These are phyloP conservation scores for Zaprionus vittiger DNA, from an alignment of 1,140 invertebrate genomes.

Conservation along the genomic window DNA sequence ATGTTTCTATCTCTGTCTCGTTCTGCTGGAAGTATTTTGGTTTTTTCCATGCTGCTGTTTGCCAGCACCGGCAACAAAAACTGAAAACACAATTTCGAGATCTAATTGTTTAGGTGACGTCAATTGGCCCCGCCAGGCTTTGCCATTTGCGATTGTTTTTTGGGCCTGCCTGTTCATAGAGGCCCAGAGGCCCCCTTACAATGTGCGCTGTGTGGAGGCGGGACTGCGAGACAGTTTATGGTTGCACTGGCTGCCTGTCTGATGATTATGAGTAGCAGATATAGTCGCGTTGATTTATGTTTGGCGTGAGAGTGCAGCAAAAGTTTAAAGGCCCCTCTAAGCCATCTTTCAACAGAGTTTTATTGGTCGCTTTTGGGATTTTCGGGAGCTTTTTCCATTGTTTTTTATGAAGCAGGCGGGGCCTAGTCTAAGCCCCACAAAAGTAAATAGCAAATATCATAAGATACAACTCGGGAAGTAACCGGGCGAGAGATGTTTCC, in stretches of 20 bases:
- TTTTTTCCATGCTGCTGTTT: conserved; percentile 72
- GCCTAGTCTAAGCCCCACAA: conserved; percentile 14
- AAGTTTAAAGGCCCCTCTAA: conserved; percentile 45
- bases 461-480: background rate
- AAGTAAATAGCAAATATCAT: background rate
- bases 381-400: conserved; percentile 42
- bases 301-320: conserved; percentile 64
- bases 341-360: conserved; percentile 57
- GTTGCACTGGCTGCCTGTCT: conserved; percentile 28
- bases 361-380: conserved; percentile 45
- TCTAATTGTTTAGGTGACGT: conserved; percentile 78
- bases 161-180: conserved; percentile 11
- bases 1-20: conserved; percentile 43
- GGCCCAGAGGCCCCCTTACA: conserved; percentile 65
- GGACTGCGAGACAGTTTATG: conserved; percentile 55
- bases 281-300: conserved; percentile 62
- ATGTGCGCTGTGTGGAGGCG: background rate
- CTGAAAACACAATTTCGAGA: conserved; percentile 36
- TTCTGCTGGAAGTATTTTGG: conserved; percentile 22
- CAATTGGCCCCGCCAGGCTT: conserved; percentile 52
- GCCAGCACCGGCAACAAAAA: conserved; percentile 32
- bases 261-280: conserved; percentile 36
- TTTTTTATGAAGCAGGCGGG: conserved; percentile 22
- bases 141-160: conserved; percentile 20
- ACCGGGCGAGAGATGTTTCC: background rate